Percentiles rank a stretch among this genome's conserved stretches.
These are phyloP conservation scores for Rhea pennata DNA, from an alignment of 2,113 vertebrate species.

Conservation along the genomic window DNA sequence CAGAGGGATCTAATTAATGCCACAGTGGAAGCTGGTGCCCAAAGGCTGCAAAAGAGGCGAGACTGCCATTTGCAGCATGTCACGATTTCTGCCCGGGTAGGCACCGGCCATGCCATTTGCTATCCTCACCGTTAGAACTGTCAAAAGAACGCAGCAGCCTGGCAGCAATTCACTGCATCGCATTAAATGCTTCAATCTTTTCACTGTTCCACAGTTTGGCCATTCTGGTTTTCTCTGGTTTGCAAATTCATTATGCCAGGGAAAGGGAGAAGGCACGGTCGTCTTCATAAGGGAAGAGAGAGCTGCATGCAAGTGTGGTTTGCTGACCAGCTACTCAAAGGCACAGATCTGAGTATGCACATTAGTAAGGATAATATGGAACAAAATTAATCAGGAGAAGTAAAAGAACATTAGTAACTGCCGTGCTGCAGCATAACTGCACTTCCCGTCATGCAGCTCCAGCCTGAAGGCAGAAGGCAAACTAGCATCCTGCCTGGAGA, in stretches of 20 bases:
- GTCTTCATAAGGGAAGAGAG: not conserved
- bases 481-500: not conserved
- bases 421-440: not conserved
- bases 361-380: not conserved
- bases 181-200: not conserved
- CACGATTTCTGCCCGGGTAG: not conserved
- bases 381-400: not conserved
- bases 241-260: not conserved
- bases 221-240: not conserved
- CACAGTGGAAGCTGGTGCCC: not conserved
- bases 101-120: not conserved
- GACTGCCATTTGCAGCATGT: accelerated
- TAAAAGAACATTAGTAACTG: not conserved
- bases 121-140: not conserved
- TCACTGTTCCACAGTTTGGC: not conserved
- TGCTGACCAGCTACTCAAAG: not conserved
- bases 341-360: not conserved
- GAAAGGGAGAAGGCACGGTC: not conserved
- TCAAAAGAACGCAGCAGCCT: not conserved
- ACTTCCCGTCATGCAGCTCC: not conserved
- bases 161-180: not conserved
- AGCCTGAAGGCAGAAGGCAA: not conserved
- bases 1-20: no score
- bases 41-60: not conserved
- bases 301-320: not conserved